Percentiles rank a stretch among this genome's conserved stretches.
Evolutionary conservation across 2,888 invertebrate species (phyloP).

Genomic region (Orchesellides sinensis): DNA sequence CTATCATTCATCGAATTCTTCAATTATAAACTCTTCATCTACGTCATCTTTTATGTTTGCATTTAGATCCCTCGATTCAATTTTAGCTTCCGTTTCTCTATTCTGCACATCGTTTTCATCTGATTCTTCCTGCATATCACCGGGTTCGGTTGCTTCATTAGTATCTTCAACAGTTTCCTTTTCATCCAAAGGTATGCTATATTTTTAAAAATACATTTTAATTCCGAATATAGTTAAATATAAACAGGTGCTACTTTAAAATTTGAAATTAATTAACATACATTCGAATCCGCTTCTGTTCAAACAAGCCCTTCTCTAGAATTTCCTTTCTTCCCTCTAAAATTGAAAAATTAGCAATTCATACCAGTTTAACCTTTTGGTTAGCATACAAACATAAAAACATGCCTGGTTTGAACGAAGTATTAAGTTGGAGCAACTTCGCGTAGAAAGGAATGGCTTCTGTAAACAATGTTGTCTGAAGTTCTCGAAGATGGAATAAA

Average conservation of each 20-base stretch:
- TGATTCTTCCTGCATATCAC: not conserved
- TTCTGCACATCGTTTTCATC: not conserved
- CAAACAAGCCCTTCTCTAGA: constrained; percentile 27
- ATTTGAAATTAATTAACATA: constrained; percentile 8
- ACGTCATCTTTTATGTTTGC: not conserved
- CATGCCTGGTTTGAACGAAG: not conserved
- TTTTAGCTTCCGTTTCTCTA: not conserved
- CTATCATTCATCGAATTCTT: constrained; percentile 48
- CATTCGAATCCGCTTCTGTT: not conserved
- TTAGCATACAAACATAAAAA: too few relatives aligned
- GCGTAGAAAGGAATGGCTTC: constrained; percentile 57
- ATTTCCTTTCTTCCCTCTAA: constrained; percentile 32
- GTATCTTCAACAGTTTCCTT: constrained; percentile 40
- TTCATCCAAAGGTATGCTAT: constrained; percentile 31
- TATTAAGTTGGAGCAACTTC: constrained; percentile 13
- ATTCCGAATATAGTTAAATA: not conserved
- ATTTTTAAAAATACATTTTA: not conserved
- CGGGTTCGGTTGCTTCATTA: constrained; percentile 12
- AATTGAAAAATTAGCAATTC: not conserved
- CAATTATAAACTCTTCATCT: constrained; percentile 60
- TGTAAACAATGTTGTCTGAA: constrained; percentile 51
- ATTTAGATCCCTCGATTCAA: not conserved
- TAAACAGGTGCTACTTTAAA: not conserved
- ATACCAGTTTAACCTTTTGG: too few relatives aligned
- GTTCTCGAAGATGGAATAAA: constrained; percentile 22